Evolutionary conservation across 2,113 vertebrate species (phyloP).

Genomic region (Indicator maculatus): DNA sequence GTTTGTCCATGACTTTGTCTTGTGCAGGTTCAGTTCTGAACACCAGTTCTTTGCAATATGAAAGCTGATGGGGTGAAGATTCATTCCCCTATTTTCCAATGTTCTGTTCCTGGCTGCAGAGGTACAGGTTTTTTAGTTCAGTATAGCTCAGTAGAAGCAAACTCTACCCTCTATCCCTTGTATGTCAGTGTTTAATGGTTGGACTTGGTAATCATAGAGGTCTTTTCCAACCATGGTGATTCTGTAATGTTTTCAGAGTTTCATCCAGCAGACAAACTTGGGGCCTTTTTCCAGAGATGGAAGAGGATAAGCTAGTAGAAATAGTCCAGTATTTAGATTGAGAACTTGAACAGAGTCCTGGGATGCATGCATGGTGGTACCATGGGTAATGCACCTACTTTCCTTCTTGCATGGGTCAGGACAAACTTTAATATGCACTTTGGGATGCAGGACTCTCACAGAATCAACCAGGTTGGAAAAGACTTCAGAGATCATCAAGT

Average conservation of each 20-base stretch:
- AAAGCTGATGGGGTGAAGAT: not conserved
- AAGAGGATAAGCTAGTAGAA: not conserved
- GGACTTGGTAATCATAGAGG: too few relatives aligned
- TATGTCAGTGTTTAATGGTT: not conserved
- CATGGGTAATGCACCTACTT: fast-evolving
- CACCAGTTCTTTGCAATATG: not conserved
- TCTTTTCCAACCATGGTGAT: too few relatives aligned
- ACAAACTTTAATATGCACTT: not conserved
- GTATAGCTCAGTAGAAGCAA: not conserved
- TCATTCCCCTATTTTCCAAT: not conserved
- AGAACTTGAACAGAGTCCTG: not conserved
- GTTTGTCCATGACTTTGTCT: not conserved
- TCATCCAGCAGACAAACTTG: not conserved
- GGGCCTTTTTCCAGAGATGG: not conserved
- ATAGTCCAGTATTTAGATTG: not conserved
- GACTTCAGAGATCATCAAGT: too few relatives aligned
- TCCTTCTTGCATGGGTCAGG: not conserved
- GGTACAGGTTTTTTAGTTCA: not conserved
- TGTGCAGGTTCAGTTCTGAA: not conserved
- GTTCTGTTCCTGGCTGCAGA: not conserved
- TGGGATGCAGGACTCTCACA: not conserved
- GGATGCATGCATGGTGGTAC: not conserved
- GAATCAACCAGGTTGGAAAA: too few relatives aligned
- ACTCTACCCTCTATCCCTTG: not conserved
- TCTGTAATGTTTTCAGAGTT: not conserved